A percentile compares a stretch with the other conserved stretches of the same genome.
These are phyloP conservation scores for Lasioglossum oenotherae DNA, from an alignment of 2,888 invertebrate genomes.

Conservation along the genomic window DNA sequence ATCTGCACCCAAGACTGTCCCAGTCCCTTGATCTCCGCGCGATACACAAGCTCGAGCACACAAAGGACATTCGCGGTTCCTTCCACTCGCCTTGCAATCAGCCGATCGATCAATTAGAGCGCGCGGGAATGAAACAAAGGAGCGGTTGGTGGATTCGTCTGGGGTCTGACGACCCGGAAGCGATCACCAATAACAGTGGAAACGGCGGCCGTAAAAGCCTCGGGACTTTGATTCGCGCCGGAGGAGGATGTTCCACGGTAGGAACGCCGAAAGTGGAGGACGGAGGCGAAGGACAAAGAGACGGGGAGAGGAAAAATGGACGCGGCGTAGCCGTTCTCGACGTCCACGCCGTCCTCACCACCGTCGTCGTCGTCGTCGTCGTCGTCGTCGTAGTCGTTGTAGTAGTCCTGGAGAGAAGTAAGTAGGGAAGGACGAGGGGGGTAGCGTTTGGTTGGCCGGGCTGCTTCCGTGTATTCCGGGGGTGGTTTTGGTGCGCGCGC, in stretches of 20 bases:
- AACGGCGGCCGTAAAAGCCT: no score
- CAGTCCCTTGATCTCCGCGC: neutral
- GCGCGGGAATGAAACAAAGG: neutral
- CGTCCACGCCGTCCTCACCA: neutral
- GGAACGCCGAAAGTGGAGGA: constrained; percentile 11
- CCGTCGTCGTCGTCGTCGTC: constrained; percentile 15
- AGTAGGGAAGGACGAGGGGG: constrained; percentile 53
- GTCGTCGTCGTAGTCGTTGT: constrained; percentile 25
- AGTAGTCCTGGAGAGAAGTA: constrained; percentile 57
- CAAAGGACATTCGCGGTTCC: neutral
- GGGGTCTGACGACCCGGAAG: neutral
- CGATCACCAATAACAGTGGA: neutral
- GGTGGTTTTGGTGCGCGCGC: constrained; percentile 78
- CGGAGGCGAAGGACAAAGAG: constrained; percentile 35
- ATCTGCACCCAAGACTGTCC: neutral
- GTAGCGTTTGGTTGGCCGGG: constrained; percentile 74
- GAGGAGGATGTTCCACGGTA: constrained; percentile 25
- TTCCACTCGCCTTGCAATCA: neutral
- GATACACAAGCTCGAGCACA: neutral
- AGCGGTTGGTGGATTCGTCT: neutral
- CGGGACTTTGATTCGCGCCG: neutral
- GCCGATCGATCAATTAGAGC: constrained; percentile 20
- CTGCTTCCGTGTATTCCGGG: constrained; percentile 77
- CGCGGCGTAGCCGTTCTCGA: constrained; percentile 16
- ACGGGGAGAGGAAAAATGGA: constrained; percentile 46